Base-by-base conservation (phyloP, 2,888 invertebrate species). In the Nemotelus nigrinus region DNA sequence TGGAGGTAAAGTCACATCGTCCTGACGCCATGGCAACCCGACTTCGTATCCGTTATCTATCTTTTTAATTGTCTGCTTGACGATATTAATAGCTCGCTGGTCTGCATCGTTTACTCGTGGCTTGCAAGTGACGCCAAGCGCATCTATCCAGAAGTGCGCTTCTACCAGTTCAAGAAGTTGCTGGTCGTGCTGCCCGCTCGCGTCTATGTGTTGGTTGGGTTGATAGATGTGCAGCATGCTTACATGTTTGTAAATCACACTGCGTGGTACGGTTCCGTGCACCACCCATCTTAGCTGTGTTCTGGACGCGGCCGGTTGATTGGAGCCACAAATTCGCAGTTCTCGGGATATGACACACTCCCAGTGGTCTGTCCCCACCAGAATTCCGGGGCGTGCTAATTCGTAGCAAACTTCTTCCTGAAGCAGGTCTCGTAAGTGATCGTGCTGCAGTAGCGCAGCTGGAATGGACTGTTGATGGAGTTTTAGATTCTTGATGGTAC, bases 161-260 rank as follows among this genome's bases (percentile, higher is more conserved):
- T 58, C 58, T 58, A 58, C 58, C 25, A 58, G 58, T 4, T 58
- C 58, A 58, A 1, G 58, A 58, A 58, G 25, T 8, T 10, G 25
- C 25, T 58, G 58, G 58, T 58, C 58, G 58, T 6, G 7, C n/a
- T 58, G 58, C n/a, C 58, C n/a, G 25, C 58, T 58, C 58, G 58
- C 25, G 25, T 58, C 58, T 58, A 10, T 58, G 58, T 58, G 25
- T n/a, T 58, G 58, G 58, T 58, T 58, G 58, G 58, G 58, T 25
- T n/a, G n/a, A 58, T 58, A 58, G 25, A 58, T 58, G 58, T 25
- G 7, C 58, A 58, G 58, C 58, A 58, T 58, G 58, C 58, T n/a
- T n/a, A 1, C 25, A 7, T 58, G 58, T 5, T 7, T 58, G 58
- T n/a, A 58, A 25, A 58, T 58, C 58, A 58, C 25, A 7, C 25